Base-by-base conservation (phyloP, 2,113 vertebrate genomes). In the Hippoglossus stenolepis region DNA sequence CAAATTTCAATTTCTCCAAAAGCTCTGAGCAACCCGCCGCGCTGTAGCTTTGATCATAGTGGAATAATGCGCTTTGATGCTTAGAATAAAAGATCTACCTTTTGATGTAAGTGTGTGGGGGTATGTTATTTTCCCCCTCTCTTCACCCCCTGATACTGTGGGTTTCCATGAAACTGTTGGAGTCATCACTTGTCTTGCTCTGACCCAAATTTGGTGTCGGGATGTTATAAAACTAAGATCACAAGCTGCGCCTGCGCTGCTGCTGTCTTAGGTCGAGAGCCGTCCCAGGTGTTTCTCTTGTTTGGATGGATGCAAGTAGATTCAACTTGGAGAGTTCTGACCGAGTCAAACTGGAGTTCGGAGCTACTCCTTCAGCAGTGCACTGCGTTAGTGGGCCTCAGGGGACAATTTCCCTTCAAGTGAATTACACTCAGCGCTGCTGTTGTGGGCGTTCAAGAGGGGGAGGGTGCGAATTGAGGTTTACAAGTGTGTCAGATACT, bases 51-150 rank as follows among this genome's bases (percentile, higher is more conserved):
- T 93, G 91, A 92, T 92, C 88, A 84, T 45, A 28, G 65, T 70
- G 43, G 80, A 91, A 90, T 85, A 88, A 92, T 88, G 79, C 40
- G 61, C 86, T 91, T 91, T 90, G 90, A 91, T 91, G 85, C 73
- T 84, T 85, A 78, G 87, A 91, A 93, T 90, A 87, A 91, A 86
- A 90, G 79, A 89, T 82, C 68, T 40, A 87, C 79, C 87, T 86
- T 92, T 91, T 93, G 87, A 91, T 90, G 90, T 90, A 74, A 68
- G 18, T 9, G 21, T 53, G 51, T 21, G 54, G n/a, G 54, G 10
- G 54, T 57, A 3, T 40, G 83, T 9, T 31, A 4, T 72, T 79
- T 20, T 24, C n/a, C 17, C 38, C 12, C 58, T 45, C 21, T 38
- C 47, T 53, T 65, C 60, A 71, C 62, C 72, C 35, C 70, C 31